Percentiles rank a stretch among this genome's conserved stretches.
phyloP scores from a whole-genome alignment of 1,140 invertebrate genomes.

The Drosophila watanabei region DNA sequence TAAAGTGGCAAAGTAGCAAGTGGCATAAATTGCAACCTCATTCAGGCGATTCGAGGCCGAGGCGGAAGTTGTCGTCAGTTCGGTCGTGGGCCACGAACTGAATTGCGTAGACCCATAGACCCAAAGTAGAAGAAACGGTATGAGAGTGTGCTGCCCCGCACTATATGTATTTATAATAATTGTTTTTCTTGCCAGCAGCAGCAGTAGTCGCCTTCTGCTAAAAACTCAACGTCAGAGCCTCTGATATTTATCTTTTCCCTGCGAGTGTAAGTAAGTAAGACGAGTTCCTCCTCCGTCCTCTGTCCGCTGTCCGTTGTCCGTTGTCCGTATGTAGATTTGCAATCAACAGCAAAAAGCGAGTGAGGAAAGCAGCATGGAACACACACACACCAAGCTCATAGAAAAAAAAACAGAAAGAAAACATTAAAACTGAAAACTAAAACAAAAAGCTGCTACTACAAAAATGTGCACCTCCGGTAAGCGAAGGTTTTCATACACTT shows the following conservation, averaged over 20 bases:
- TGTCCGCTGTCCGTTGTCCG: slow-evolving; percentile 12
- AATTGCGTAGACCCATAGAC: slow-evolving; percentile 54
- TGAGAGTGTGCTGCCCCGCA: slow-evolving; percentile 9
- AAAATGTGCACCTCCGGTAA: slow-evolving; percentile 5
- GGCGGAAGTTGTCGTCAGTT: slow-evolving; percentile 63
- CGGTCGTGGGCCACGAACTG: slow-evolving; percentile 54
- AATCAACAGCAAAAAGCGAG: slow-evolving; percentile 73
- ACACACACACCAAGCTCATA: slow-evolving; percentile 15
- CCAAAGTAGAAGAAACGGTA: slow-evolving; percentile 5
- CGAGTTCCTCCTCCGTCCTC: slow-evolving; percentile 43
- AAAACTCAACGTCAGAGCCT: slow-evolving; percentile 60
- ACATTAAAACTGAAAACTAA: slow-evolving; percentile 33
- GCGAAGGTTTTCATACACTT: slow-evolving; percentile 28
- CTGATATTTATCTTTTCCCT: slow-evolving; percentile 67
- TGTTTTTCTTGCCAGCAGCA: slow-evolving; percentile 53
- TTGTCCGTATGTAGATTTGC: slow-evolving; percentile 66
- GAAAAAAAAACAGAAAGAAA: slow-evolving; percentile 13
- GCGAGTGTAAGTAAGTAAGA: slow-evolving; percentile 66
- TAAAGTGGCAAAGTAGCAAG: slow-evolving; percentile 75
- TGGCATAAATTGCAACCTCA: slow-evolving; percentile 83
- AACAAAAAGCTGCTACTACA: slow-evolving; percentile 36
- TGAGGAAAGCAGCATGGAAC: slow-evolving; percentile 67
- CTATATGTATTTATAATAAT: slow-evolving; percentile 65
- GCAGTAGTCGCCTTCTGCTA: slow-evolving; percentile 35
- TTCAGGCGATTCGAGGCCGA: slow-evolving; percentile 64